A percentile compares a stretch with the other conserved stretches of the same genome.
These are phyloP conservation scores for Ranitomeya imitator DNA, from an alignment of 2,113 vertebrate genomes.

Conservation along the genomic window DNA sequence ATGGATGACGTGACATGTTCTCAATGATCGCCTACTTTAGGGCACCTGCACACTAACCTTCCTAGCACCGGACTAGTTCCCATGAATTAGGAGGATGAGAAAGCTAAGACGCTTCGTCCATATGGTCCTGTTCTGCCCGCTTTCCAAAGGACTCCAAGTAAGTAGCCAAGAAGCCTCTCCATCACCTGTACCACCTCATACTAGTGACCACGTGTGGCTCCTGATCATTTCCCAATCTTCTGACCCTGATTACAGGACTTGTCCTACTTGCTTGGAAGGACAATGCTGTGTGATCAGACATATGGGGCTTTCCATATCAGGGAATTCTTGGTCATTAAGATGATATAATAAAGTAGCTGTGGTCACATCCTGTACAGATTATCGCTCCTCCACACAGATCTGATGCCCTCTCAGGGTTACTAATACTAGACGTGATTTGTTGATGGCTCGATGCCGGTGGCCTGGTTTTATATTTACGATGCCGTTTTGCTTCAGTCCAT, in stretches of 20 bases:
- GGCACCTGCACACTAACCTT: constrained; percentile 55
- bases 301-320: neutral
- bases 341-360: neutral
- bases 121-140: constrained; percentile 85
- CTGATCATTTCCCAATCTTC: neutral
- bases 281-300: neutral
- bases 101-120: constrained; percentile 83
- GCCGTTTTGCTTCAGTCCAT: neutral
- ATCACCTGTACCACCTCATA: neutral
- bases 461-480: neutral
- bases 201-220: neutral
- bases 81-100: constrained; percentile 74
- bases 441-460: neutral
- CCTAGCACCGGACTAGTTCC: neutral
- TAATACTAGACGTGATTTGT: neutral
- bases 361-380: neutral
- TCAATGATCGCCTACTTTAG: neutral
- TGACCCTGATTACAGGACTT: neutral
- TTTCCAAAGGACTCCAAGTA: constrained; percentile 88
- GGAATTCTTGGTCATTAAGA: neutral
- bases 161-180: neutral
- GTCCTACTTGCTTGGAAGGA: neutral
- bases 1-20: neutral
- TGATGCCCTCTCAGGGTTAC: neutral
- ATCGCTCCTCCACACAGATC: neutral